phyloP scores from a whole-genome alignment of 2,113 vertebrate genomes.

The Chascanopsetta lugubris region DNA sequence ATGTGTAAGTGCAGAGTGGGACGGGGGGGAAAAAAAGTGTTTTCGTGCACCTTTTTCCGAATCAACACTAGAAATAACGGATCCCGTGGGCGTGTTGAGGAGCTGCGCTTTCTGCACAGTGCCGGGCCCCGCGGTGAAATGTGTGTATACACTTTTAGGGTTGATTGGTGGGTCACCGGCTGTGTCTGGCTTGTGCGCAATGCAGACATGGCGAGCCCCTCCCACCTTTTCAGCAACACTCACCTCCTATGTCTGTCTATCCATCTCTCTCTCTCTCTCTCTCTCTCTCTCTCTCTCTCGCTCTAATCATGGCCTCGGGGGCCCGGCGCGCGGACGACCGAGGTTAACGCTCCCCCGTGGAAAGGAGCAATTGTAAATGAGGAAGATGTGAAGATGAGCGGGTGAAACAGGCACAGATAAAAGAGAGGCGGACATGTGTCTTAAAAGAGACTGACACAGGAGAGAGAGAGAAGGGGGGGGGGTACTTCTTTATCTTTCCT shows the following conservation, averaged over 20 bases:
- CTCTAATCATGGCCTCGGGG: constrained; percentile 70
- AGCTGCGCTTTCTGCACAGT: background rate
- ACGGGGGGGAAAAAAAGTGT: constrained; percentile 13
- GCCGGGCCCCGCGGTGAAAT: background rate
- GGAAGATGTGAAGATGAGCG: constrained; percentile 70
- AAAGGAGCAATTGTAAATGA: constrained; percentile 72
- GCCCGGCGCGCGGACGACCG: constrained; percentile 58
- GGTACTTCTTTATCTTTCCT: constrained; percentile 42
- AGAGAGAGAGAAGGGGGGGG: constrained; percentile 31
- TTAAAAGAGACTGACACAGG: constrained; percentile 69
- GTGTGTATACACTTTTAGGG: constrained; percentile 20
- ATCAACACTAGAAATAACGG: constrained; percentile 26
- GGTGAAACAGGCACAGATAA: constrained; percentile 73
- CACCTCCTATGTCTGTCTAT: constrained; percentile 33
- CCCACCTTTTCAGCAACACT: constrained; percentile 38
- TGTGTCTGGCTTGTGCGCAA: constrained; percentile 27
- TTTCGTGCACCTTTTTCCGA: constrained; percentile 14
- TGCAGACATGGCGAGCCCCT: constrained; percentile 31
- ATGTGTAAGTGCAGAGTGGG: constrained; percentile 13
- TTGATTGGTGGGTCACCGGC: constrained; percentile 48
- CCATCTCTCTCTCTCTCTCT: constrained; percentile 24
- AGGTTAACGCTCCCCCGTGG: constrained; percentile 75
- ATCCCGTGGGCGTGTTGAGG: constrained; percentile 5
- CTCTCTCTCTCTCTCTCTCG: constrained; percentile 13
- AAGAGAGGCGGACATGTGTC: constrained; percentile 51